Base-by-base conservation (phyloP, 1,140 invertebrate species). In the Papilio machaon region DNA sequence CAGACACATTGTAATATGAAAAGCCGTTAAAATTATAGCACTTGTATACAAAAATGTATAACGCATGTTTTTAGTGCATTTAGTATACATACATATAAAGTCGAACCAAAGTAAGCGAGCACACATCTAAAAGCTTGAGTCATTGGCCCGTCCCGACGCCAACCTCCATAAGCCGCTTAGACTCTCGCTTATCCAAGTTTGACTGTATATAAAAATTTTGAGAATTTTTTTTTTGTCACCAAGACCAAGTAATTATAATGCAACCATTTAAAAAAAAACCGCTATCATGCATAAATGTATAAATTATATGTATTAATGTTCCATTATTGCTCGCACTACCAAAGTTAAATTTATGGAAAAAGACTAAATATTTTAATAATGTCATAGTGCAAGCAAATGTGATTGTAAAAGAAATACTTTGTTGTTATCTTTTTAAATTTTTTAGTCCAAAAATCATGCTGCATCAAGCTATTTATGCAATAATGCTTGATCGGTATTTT, bases 31-130 rank as follows among this genome's bases (percentile, higher is more conserved):
- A 79, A 70, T 70, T 70, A 67, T 67, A 38, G 38, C 30, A 70
- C 13, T 10, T 30, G 19, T 23, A 35, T 70, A 70, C 30, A 17
- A 17, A 30, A 30, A 76, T 58, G 47, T 79, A 13, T n/a, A 38
- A 30, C 10, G 10, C 19, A 58, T 52, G 35, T 43, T 78, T 64
- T 43, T 23, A 30, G 77, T 79, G 58, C 35, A 79, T 79, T 78
- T 77, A 77, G 30, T 76, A 76, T 52, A 52, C 15, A 58, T 58
- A 58, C n/a, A 58, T 17, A 58, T 58, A 58, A 8, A 43, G 38
- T 6, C 38, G 38, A 43, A 43, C 38, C 38, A 6, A 2, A 43
- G 7, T 43, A 43, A 43, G 38, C 38, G 38, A 43, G 38, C 4
- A 43, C 0, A 43, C 38, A 1, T 43, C 38, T 43, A 43, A 6